Base-by-base conservation (phyloP, 37 sponge, comb jelly and placozoan species). In the Eunapius fragilis region DNA sequence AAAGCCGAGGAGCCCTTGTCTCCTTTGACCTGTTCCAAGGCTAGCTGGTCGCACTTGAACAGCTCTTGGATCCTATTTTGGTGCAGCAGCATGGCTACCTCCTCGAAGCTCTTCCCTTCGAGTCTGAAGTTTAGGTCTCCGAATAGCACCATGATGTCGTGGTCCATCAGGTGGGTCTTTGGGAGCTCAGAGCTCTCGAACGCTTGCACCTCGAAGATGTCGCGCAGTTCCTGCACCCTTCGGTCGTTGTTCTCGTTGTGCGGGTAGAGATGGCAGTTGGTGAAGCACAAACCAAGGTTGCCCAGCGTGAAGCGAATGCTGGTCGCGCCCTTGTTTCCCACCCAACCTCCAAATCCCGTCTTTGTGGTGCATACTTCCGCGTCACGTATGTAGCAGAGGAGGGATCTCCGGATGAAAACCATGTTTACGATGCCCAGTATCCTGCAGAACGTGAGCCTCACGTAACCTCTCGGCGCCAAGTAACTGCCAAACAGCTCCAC, bases 111-210 rank as follows among this genome's bases (percentile, higher is more conserved):
- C 31, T 72, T 80, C 47, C 87, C 86, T 33, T 92, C 90, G 3
- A 95, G 67, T 31, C 95, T 74, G 75, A 89, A 95, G 76, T 95
- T 95, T 10, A 95, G 78, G 74, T 95, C 95, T 7, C 95, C 95
- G 71, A 92, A 87, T 50, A 92, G 72, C 27, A 95, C 78, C 31
- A 95, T 84, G 30, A 89, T 36, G 47, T 95, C 95, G 31, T 92
- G 87, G 22, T 76, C 83, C 82, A 87, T 31, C 23, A 87, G 71
- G 3, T 30, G 22, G 72, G 68, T 67, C 12, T 4, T 33, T 14
- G 47, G 68, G 4, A 84, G 24, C 48, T 79, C 34, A 0, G 73
- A 24, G 10, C 49, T 37, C 33, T 76, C 70, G 41, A 93, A 93
- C 3, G 41, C 22, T 37, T 89, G 87, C 11, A 78, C 50, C 28